Evolutionary conservation across 92 coral and sea anemone species (phyloP), one percentile per base, ranked within the genome.

Genomic region (Plumapathes pennacea): DNA sequence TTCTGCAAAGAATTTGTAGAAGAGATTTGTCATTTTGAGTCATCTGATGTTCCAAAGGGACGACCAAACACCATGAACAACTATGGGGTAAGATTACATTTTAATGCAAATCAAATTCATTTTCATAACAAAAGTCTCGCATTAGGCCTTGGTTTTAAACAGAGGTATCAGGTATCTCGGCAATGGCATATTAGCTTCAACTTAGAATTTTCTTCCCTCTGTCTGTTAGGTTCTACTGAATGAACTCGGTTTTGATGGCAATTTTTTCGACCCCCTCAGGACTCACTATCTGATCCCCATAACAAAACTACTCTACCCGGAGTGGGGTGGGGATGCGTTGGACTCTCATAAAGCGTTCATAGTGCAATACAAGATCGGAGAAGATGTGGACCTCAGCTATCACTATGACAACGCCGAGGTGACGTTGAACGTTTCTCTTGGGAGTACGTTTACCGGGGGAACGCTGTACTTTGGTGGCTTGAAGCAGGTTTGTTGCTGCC

Each of bases 341-440:
- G 96, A 92, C 72, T 83, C 98, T 5, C 95, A 92, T 75, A 92
- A 92, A 71, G 89, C 94, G 5, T 92, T 92, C 59, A 92, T 96
- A 11, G 98, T 92, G 40, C 95, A 92, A 74, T 92, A 92, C 86
- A 88, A 57, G 73, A 83, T 80, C 17, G 98, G 92, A 46, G 79
- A 88, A 49, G 98, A 92, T 49, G 55, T 88, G 26, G 79, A 77
- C 13, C 85, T 92, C 25, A 85, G 96, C 48, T 88, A 92, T 62
- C 98, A 92, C 46, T 92, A 77, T 64, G 98, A 92, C 46, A 92
- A 92, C 67, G 96, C 98, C 10, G 98, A 92, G 28, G 96, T 92
- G 20, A 92, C 98, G 0, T 50, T 92, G 34, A 92, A 88, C 51
- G 89, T 92, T 44, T 92, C 92, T 50, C 74, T 92, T 38, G 98